Base-by-base conservation (phyloP, 2,113 vertebrate genomes). In the Cephalopterus ornatus region DNA sequence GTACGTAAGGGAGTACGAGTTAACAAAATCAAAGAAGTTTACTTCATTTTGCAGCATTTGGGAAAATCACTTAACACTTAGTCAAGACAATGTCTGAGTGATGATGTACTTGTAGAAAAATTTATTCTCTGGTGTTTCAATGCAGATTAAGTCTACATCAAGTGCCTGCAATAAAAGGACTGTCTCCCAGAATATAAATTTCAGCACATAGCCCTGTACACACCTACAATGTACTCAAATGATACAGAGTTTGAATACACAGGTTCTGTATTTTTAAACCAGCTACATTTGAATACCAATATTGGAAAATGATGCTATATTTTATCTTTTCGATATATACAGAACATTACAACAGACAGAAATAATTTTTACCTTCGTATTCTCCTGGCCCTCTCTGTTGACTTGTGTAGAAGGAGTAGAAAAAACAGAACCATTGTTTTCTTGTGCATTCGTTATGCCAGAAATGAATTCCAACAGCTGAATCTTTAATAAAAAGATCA, bases 381-480 rank as follows among this genome's bases (percentile, higher is more conserved):
- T 75, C 44, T 95, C 81, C 65, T 95, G 94, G 30, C 18, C 91
- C 16, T 74, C 59, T 67, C 37, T 93, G 30, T 62, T 96, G n/a
- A 61, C 97, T 23, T 97, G 98, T 33, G 98, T 98, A 59, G 93
- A 89, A 2, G 97, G 97, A 77, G 27, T 63, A 83, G 42, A 91
- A 94, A 80, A 16, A 79, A 80, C 28, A 56, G 61, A 78, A 74
- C 49, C 85, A 59, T 88, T 88, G 35, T 95, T 82, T 67, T 95
- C 97, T 23, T 81, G 70, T 82, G 41, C 49, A 42, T 96, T 96
- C 6, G 17, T 39, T 83, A 93, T 84, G 7, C 98, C 98, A 58
- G 85, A 97, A 72, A 99, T 97, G 97, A 99, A 99, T 74, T 99
- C 98, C 77, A 98, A 95, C 30, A 99, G 95, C 37, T 98, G 97